Conservation (phyloP, 2,888 invertebrate species). For the Junonia oenone region DNA sequence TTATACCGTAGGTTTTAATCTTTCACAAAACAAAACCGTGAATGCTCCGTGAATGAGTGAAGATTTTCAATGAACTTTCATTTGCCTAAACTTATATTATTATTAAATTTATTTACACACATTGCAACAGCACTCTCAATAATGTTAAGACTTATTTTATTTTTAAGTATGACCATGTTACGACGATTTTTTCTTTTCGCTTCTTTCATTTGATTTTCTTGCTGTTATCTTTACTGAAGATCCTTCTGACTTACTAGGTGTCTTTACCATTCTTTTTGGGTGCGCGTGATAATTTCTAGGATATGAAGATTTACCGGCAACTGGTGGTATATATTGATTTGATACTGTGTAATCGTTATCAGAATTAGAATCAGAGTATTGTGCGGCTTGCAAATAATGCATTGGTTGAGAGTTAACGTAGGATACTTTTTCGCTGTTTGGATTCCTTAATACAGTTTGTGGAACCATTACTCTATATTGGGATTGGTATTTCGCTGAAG, state of each 20-base stretch:
- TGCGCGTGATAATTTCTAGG: conserved; percentile 64
- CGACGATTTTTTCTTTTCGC: conserved; percentile 25
- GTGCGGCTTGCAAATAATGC: conserved; percentile 41
- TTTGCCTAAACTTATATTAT: neutral
- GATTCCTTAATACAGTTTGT: conserved; percentile 55
- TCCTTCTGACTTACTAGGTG: conserved; percentile 40
- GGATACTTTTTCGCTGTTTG: conserved; percentile 56
- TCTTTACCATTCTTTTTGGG: conserved; percentile 59
- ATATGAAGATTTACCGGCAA: conserved; percentile 47
- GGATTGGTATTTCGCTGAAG: conserved; percentile 60
- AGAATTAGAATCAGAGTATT: conserved; percentile 43
- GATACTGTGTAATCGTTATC: conserved; percentile 54
- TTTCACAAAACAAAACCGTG: neutral
- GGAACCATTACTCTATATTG: conserved; percentile 68
- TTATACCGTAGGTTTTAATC: neutral
- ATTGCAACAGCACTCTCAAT: neutral
- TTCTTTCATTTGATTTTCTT: conserved; percentile 22
- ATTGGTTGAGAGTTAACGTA: conserved; percentile 64
- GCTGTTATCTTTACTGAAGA: conserved; percentile 8
- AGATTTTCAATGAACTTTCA: neutral
- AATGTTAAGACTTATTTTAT: neutral
- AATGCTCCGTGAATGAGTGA: neutral
- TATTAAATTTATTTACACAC: neutral
- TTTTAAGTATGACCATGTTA: too few relatives aligned
- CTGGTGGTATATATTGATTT: conserved; percentile 47